A percentile compares a stretch with the other conserved stretches of the same genome.
Evolutionary conservation across 2,113 vertebrate species (phyloP).

Genomic region (Vulpes vulpes): DNA sequence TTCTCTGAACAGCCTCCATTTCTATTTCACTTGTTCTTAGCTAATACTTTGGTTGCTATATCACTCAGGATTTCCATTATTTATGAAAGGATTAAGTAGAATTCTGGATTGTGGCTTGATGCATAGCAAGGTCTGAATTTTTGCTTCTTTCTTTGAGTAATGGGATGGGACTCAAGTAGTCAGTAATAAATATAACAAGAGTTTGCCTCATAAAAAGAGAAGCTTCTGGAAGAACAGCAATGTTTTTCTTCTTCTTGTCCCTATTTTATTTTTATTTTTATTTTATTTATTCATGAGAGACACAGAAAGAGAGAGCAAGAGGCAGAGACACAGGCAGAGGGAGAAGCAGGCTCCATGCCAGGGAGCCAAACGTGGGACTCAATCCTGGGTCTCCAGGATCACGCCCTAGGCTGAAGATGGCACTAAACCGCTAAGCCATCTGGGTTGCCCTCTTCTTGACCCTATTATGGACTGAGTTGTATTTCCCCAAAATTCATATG

Average conservation of each 20-base stretch:
- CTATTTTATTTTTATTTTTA: too few species aligned
- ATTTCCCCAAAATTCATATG: background rate
- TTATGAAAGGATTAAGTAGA: background rate
- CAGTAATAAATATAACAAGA: background rate
- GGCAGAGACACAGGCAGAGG: too few species aligned
- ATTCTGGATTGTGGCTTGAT: background rate
- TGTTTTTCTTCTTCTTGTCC: background rate
- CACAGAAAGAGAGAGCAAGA: too few species aligned
- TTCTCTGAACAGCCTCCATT: background rate
- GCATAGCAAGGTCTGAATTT: background rate
- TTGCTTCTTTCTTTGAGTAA: background rate
- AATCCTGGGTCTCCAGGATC: too few species aligned
- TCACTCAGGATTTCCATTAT: background rate
- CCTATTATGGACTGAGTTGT: background rate
- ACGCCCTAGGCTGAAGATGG: too few species aligned
- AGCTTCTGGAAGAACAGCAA: background rate
- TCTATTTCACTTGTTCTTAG: background rate
- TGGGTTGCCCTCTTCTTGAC: background rate
- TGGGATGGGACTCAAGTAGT: background rate
- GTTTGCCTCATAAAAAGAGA: background rate
- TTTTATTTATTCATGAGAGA: too few species aligned
- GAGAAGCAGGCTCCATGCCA: too few species aligned
- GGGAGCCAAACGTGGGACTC: too few species aligned
- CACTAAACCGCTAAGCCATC: too few species aligned
- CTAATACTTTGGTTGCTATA: background rate